Percentiles rank a stretch among this genome's conserved stretches.
Conservation (phyloP, 1,140 invertebrate genomes). For the Drosophila takahashii region DNA sequence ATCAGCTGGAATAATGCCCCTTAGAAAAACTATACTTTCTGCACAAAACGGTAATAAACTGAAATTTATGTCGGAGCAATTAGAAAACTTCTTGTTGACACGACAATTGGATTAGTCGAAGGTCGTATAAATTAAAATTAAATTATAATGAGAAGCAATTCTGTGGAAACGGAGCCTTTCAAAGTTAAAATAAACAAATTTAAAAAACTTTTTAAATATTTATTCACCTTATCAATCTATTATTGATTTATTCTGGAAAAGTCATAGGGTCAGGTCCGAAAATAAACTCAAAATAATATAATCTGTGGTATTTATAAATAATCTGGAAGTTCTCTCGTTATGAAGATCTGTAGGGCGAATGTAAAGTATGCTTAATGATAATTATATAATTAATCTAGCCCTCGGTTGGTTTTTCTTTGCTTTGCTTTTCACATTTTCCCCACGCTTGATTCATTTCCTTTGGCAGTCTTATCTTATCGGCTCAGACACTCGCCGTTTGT, state of each 20-base stretch:
- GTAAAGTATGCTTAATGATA: neutral
- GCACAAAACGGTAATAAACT: neutral
- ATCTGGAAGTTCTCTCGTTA: neutral
- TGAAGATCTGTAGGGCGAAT: neutral
- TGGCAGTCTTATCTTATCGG: conserved; percentile 39
- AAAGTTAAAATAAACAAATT: too few relatives aligned
- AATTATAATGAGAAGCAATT: too few relatives aligned
- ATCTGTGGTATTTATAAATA: neutral
- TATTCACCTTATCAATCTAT: too few relatives aligned
- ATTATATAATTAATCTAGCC: conserved; percentile 1
- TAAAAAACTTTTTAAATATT: too few relatives aligned
- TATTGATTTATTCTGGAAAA: too few relatives aligned
- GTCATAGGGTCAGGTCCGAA: neutral
- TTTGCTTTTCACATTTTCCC: conserved; percentile 22
- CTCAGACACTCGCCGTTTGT: conserved; percentile 14
- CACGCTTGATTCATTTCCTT: conserved; percentile 28
- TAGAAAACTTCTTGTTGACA: conserved; percentile 3
- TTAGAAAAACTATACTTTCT: neutral
- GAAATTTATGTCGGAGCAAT: neutral
- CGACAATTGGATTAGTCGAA: neutral
- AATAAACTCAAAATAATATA: neutral
- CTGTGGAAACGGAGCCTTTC: too few relatives aligned
- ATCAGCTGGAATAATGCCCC: neutral
- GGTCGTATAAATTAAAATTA: neutral
- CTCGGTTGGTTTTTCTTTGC: conserved; percentile 4